Base-by-base conservation (phyloP, 2,797 vertebrate genomes). In the Catharus ustulatus region DNA sequence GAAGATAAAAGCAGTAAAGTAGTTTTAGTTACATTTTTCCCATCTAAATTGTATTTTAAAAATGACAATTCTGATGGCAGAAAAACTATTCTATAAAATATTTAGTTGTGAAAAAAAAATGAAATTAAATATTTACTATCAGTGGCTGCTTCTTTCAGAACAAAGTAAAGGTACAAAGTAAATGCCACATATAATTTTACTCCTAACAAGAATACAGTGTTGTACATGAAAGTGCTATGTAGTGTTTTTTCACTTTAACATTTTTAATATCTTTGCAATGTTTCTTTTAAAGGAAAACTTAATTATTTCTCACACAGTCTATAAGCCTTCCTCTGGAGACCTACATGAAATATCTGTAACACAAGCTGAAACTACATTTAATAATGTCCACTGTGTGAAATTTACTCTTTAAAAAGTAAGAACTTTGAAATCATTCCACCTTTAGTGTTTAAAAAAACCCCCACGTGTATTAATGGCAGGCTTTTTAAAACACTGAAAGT, bases 191-290 rank as follows among this genome's bases (percentile, higher is more conserved):
- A 61, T 84, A 0, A 1, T 46, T 89, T 76, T 67, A 42, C 45
- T 49, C 26, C 45, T 42, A 45, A 43, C 4, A 57, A 38, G 15
- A 24, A 48, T 5, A 40, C 20, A 88, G 17, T 6, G 2, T 8
- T 20, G 15, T n/a, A 17, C 42, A 48, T 34, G 68, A 67, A 87
- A 90, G 36, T 54, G 43, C 10, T 27, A 46, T 26, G 58, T 2
- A 34, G 32, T 62, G 20, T 4, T 23, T 88, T 91, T 83, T 69
- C 51, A 69, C 42, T 80, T 46, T 16, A 93, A 84, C 34, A 26
- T 72, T 95, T 95, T 84, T 61, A 93, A 93, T 91, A 59, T 81
- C 58, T 89, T 89, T 82, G 29, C 51, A 73, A 23, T n/a, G 22
- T 32, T 92, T 26, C 55, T 72, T 15, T 67, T 55, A 62, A 72